Percentiles rank a stretch among this genome's conserved stretches.
Conservation (phyloP, 2,797 vertebrate genomes). For the Chromis chromis region DNA sequence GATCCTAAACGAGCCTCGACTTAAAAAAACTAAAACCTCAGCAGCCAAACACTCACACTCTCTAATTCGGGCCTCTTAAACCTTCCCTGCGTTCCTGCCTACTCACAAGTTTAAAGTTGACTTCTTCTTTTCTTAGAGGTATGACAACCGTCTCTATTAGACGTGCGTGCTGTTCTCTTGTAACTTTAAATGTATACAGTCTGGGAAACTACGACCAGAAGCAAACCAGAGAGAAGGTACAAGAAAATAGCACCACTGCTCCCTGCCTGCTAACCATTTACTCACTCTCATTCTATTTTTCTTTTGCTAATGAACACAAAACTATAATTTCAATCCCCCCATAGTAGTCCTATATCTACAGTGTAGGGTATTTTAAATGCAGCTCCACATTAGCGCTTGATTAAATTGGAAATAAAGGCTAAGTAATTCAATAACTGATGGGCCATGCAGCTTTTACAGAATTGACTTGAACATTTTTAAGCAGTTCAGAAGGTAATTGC, state of each 20-base stretch:
- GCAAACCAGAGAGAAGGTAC: conserved; percentile 63
- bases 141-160: conserved; percentile 62
- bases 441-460: conserved; percentile 55
- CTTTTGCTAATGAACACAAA: conserved; percentile 73
- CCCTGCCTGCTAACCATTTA: conserved; percentile 82
- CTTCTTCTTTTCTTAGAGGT: conserved; percentile 60
- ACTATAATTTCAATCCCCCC: conserved; percentile 59
- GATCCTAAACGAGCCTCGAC: conserved; percentile 40
- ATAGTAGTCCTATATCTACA: conserved; percentile 40
- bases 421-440: conserved; percentile 59
- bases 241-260: conserved; percentile 84
- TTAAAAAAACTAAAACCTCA: conserved; percentile 29
- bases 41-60: conserved; percentile 33
- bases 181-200: conserved; percentile 65
- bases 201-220: conserved; percentile 32
- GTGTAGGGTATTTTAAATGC: conserved; percentile 36
- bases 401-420: conserved; percentile 63
- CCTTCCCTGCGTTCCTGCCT: conserved; percentile 73
- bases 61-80: conserved; percentile 52
- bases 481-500: conserved; percentile 52
- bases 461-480: conserved; percentile 46
- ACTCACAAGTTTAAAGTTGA: conserved; percentile 83
- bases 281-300: conserved; percentile 81
- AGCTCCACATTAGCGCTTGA: conserved; percentile 41
- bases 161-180: conserved; percentile 84